Base-by-base conservation (phyloP, 2,888 invertebrate genomes). In the Sisyra nigra region DNA sequence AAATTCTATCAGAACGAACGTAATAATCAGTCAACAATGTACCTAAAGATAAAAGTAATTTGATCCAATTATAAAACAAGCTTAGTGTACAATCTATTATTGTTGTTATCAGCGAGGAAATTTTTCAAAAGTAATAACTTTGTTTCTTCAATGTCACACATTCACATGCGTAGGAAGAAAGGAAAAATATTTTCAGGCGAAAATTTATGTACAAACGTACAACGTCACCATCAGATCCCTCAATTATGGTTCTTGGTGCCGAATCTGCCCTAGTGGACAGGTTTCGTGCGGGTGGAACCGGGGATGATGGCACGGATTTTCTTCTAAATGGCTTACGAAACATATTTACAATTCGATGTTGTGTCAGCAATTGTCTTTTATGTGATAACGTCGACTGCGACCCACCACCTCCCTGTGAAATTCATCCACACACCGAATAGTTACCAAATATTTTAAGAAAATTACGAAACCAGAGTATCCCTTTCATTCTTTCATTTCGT, bases 301-400 rank as follows among this genome's bases (percentile, higher is more conserved):
- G 76, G 49, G 75, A 75, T 46, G 74, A 71, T 5, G 76, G 75
- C 18, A 69, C 74, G 31, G 77, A 76, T 62, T 77, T 77, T 61
- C 78, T 73, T 49, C 75, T 67, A 60, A 80, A 80, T 33, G 79
- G 79, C 53, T 76, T 69, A 49, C 72, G 67, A 52, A 80, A 68
- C 55, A 78, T 64, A 60, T 70, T 72, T 59, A 76, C 74, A 62
- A 78, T 68, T 59, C 65, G 62, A 56, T 69, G 68, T 36, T 71
- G 71, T 51, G 68, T 68, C 54, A 71, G 72, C 47, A 73, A 71
- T 49, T 67, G 67, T 54, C 69, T 65, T 58, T 71, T 68, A 54
- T 69, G 60, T 48, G 63, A 60, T 55, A 67, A 52, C 47, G 71
- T 68, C 46, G 69, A 65, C 55, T 71, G 60, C 50, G 71, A 70